Conservation (phyloP, 1,140 invertebrate species). For the Goniozus legneri region DNA sequence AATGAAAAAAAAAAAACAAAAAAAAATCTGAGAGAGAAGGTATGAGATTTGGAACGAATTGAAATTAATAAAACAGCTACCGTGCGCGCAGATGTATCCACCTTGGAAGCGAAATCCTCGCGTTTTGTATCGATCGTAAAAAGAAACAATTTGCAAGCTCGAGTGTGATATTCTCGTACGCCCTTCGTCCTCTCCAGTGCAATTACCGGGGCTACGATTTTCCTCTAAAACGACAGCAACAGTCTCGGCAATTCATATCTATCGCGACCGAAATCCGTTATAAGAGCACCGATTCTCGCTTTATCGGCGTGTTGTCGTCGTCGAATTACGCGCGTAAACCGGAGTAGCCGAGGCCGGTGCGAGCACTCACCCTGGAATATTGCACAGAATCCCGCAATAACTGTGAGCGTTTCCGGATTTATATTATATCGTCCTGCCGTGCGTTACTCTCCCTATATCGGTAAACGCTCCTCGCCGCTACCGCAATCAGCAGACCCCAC, state of each 20-base stretch:
- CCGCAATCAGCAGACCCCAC: no score
- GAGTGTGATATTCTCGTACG: no score
- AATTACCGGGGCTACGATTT: slow-evolving; percentile 1
- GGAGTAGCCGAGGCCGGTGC: neutral
- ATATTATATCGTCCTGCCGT: slow-evolving; percentile 21
- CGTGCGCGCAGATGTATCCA: no score
- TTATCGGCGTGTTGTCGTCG: slow-evolving; percentile 28
- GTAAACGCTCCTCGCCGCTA: slow-evolving; percentile 8
- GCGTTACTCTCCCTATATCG: neutral
- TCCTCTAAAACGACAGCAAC: neutral
- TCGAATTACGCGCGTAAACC: slow-evolving; percentile 30
- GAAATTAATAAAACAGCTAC: no score
- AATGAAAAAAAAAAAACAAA: no score
- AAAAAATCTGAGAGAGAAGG: no score
- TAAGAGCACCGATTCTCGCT: slow-evolving; percentile 28
- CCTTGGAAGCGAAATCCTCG: slow-evolving; percentile 10
- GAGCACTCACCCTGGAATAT: slow-evolving; percentile 21
- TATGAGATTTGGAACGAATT: no score
- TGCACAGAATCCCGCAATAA: slow-evolving; percentile 27
- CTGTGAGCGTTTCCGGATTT: slow-evolving; percentile 30
- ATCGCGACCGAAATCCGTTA: slow-evolving; percentile 12
- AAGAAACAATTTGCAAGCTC: no score
- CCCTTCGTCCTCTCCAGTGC: neutral
- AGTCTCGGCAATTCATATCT: no score
- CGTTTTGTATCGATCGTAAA: slow-evolving; percentile 1